Percentiles rank a stretch among this genome's conserved stretches.
Evolutionary conservation across 2,888 invertebrate genomes (phyloP).

Genomic region (Zaprionus lineosus): DNA sequence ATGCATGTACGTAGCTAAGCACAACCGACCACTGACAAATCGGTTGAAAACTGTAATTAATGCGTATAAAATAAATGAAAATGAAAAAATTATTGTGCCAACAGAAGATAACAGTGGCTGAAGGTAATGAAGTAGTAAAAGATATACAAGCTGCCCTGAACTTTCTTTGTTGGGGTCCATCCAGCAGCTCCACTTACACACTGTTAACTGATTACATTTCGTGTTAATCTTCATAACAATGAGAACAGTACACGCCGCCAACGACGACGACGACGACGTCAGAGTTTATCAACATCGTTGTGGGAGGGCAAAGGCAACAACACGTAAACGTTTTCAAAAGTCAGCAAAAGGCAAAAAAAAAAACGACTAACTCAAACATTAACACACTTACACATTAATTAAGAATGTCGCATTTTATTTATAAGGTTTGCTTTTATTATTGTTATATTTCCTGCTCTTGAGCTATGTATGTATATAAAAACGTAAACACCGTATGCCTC

Average conservation of each 20-base stretch:
- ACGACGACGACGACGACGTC: constrained; percentile 26
- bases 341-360: background rate
- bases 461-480: constrained; percentile 27
- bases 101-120: background rate
- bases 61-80: constrained; percentile 34
- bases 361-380: background rate
- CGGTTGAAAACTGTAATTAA: constrained; percentile 42
- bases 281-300: constrained; percentile 54
- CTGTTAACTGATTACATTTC: constrained; percentile 50
- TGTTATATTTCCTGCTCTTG: constrained; percentile 27
- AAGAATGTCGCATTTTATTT: constrained; percentile 35
- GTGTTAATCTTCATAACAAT: constrained; percentile 23
- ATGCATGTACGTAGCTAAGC: too few species aligned
- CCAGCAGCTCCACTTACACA: constrained; percentile 26
- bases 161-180: constrained; percentile 35
- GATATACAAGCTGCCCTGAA: constrained; percentile 37
- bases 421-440: constrained; percentile 15
- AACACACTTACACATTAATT: constrained; percentile 20
- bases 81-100: too few species aligned
- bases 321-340: constrained; percentile 17
- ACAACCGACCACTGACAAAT: too few species aligned
- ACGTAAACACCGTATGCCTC: constrained; percentile 25
- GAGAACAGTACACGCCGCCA: constrained; percentile 7
- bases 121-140: background rate
- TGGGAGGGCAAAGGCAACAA: constrained; percentile 46